Percentiles rank a stretch among this genome's conserved stretches.
Evolutionary conservation across 2,797 vertebrate species (phyloP).

Genomic region (Rhynchonycteris naso): DNA sequence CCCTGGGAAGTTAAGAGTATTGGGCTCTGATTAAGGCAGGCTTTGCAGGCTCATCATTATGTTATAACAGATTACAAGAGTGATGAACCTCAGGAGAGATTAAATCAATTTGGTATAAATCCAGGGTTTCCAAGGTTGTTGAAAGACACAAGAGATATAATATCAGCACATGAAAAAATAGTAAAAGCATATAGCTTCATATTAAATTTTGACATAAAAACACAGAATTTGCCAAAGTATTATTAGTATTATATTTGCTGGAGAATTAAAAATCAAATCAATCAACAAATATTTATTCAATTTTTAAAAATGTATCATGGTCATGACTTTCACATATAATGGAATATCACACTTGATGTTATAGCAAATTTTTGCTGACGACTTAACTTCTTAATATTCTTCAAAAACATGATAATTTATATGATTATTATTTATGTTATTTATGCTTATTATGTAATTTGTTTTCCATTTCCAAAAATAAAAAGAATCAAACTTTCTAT

Average conservation of each 20-base stretch:
- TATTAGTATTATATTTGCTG: background rate
- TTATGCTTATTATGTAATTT: background rate
- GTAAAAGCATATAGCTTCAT: background rate
- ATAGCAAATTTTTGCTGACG: background rate
- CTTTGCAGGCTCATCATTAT: background rate
- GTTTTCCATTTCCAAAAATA: constrained; percentile 14
- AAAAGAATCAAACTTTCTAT: background rate
- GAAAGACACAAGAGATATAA: background rate
- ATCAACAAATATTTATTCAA: constrained; percentile 46
- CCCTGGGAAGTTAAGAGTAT: background rate
- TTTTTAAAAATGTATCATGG: background rate
- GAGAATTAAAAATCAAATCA: constrained; percentile 53
- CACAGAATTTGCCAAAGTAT: constrained; percentile 38
- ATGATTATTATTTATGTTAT: background rate
- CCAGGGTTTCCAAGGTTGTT: constrained; percentile 3
- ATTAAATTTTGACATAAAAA: constrained; percentile 54
- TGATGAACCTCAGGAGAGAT: background rate
- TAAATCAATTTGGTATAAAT: background rate
- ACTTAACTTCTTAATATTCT: constrained; percentile 4
- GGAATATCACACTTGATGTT: background rate
- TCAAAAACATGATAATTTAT: constrained; percentile 16
- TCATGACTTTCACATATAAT: background rate
- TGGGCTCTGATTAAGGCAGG: background rate
- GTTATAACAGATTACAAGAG: background rate
- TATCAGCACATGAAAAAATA: constrained; percentile 9